phyloP scores from a whole-genome alignment of 2,797 vertebrate genomes.

The Hipposideros larvatus region DNA sequence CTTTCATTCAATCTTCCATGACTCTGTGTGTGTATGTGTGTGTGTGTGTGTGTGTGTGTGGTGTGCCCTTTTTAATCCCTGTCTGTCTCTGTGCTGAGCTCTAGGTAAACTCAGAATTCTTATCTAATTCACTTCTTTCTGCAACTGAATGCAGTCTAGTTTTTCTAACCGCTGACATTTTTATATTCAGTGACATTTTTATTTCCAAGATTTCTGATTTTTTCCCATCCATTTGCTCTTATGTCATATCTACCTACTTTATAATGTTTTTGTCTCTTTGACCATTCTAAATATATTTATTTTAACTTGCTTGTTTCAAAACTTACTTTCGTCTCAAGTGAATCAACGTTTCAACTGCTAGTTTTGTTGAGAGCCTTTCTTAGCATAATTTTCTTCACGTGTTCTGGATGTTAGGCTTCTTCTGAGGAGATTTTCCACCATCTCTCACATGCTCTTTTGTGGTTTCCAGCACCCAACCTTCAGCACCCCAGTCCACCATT shows the following conservation, averaged over 20 bases:
- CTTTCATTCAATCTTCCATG: neutral
- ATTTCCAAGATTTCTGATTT: neutral
- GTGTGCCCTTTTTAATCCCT: neutral
- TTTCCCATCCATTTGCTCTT: neutral
- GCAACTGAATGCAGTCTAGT: neutral
- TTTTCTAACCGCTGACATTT: neutral
- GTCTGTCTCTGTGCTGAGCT: neutral
- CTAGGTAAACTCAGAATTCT: neutral
- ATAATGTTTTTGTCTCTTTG: neutral
- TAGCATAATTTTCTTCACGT: neutral
- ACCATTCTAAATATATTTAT: neutral
- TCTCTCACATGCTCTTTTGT: accelerated
- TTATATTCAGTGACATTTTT: neutral
- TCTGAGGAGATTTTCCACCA: neutral
- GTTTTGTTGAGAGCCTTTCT: neutral
- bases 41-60: too few species aligned
- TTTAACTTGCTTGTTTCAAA: slow-evolving; percentile 32
- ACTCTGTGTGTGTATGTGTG: neutral
- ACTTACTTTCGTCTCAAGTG: neutral
- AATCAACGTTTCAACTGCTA: neutral
- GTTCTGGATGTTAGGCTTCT: neutral
- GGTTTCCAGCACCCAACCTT: neutral
- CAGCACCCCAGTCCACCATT: neutral
- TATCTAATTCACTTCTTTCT: neutral
- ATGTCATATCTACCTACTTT: neutral